phyloP scores from a whole-genome alignment of 1,140 invertebrate species.

The Pseudomyrmex pallidus region DNA sequence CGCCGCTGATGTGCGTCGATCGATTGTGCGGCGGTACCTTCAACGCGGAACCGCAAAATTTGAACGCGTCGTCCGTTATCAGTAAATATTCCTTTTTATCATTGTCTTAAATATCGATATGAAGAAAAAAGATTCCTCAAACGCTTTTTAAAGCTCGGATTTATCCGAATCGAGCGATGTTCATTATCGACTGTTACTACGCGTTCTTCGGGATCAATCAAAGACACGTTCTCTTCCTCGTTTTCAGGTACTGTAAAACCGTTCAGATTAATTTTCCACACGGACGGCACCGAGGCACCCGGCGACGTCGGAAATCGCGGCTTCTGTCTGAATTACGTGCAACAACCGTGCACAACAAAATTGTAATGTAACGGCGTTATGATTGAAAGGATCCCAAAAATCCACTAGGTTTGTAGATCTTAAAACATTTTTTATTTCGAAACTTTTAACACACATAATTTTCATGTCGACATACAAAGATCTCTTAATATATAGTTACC shows the following conservation, averaged over 20 bases:
- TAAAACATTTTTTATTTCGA: conserved; percentile 50
- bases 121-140: neutral
- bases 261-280: conserved; percentile 91
- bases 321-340: conserved; percentile 93
- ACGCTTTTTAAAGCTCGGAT: too few relatives aligned
- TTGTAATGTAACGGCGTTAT: conserved; percentile 52
- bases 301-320: conserved; percentile 91
- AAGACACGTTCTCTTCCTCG: neutral
- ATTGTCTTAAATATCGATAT: neutral
- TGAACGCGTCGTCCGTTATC: conserved; percentile 87
- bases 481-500: neutral
- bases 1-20: conserved; percentile 87
- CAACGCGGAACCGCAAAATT: conserved; percentile 87
- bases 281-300: conserved; percentile 90
- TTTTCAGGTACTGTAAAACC: conserved; percentile 91
- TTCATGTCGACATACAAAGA: conserved; percentile 14
- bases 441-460: conserved; percentile 55
- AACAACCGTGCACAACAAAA: conserved; percentile 91
- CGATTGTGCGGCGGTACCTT: conserved; percentile 90
- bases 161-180: too few relatives aligned
- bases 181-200: too few relatives aligned
- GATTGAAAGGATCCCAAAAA: neutral
- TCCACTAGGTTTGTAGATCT: conserved; percentile 3
- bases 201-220: too few relatives aligned
- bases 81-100: conserved; percentile 85